A percentile compares a stretch with the other conserved stretches of the same genome.
Conservation (phyloP, 2,888 invertebrate genomes). For the Hypolimnas misippus region DNA sequence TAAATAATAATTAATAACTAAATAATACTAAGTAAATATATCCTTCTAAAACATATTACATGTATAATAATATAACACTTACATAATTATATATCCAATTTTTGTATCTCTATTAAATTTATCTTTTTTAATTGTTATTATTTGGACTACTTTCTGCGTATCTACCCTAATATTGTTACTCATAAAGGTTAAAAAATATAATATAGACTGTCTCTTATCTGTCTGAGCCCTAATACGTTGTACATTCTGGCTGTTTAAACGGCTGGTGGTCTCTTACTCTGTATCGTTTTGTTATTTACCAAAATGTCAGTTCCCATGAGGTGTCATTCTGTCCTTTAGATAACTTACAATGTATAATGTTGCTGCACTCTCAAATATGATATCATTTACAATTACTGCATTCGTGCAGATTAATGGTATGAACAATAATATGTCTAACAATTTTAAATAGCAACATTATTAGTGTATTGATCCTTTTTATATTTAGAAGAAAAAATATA, state of each 20-base stretch:
- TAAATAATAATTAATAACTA: no score
- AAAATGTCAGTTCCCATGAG: slow-evolving; percentile 45
- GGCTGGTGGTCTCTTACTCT: slow-evolving; percentile 36
- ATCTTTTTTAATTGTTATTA: no score
- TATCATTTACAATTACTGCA: slow-evolving; percentile 23
- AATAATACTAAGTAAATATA: no score
- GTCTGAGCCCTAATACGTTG: neutral
- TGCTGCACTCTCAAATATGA: slow-evolving; percentile 27
- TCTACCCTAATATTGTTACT: no score
- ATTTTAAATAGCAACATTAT: neutral
- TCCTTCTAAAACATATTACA: no score
- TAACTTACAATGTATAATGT: slow-evolving; percentile 27
- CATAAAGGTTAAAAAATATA: no score
- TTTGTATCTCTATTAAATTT: no score
- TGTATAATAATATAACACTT: no score
- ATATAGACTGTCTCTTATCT: neutral
- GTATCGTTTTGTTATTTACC: slow-evolving; percentile 37
- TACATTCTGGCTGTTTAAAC: slow-evolving; percentile 11
- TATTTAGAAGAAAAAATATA: no score
- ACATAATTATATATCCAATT: no score
- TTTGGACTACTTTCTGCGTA: no score
- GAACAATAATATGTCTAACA: neutral
- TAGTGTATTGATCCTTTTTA: neutral
- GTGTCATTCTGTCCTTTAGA: slow-evolving; percentile 35
- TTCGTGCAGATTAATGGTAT: slow-evolving; percentile 25